These are phyloP conservation scores for Spondyliosoma cantharus DNA, from an alignment of 2,797 vertebrate genomes.

Conservation along the genomic window DNA sequence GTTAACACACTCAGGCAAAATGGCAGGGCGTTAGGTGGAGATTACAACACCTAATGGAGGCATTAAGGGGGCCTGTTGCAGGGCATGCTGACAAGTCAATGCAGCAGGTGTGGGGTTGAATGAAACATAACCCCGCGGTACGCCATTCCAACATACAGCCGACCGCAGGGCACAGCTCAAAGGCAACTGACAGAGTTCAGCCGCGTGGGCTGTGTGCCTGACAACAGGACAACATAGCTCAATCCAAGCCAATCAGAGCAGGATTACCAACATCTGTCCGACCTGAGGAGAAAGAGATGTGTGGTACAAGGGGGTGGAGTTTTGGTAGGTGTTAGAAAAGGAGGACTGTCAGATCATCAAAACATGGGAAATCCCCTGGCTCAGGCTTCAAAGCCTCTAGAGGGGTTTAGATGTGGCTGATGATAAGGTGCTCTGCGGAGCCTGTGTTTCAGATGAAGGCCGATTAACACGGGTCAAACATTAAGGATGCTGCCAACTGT, in stretches of 20 bases:
- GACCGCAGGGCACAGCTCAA: slow-evolving; percentile 71
- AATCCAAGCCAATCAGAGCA: slow-evolving; percentile 68
- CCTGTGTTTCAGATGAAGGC: slow-evolving; percentile 42
- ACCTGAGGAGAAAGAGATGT: slow-evolving; percentile 45
- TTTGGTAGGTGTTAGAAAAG: slow-evolving; percentile 39
- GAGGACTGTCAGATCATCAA: slow-evolving; percentile 69
- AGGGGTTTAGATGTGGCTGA: slow-evolving; percentile 72
- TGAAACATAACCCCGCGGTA: slow-evolving; percentile 79
- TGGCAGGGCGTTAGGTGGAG: slow-evolving; percentile 73
- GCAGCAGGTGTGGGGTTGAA: slow-evolving; percentile 83
- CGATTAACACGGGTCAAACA: slow-evolving; percentile 48
- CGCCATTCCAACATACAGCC: slow-evolving; percentile 56
- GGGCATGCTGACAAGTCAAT: slow-evolving; percentile 72
- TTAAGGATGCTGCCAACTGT: slow-evolving; percentile 42
- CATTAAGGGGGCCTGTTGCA: slow-evolving; percentile 74
- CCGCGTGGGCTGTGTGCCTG: slow-evolving; percentile 54
- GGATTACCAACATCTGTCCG: slow-evolving; percentile 78
- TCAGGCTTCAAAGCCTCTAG: slow-evolving; percentile 75
- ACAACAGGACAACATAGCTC: slow-evolving; percentile 68
- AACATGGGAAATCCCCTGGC: slow-evolving; percentile 77
- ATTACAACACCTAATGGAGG: slow-evolving; percentile 83
- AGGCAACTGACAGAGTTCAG: slow-evolving; percentile 59
- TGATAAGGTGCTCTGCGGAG: slow-evolving; percentile 45
- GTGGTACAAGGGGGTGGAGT: slow-evolving; percentile 29
- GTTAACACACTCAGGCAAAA: slow-evolving; percentile 78